Conservation (phyloP, 1,140 invertebrate genomes). For the Procambarus virginalis region DNA sequence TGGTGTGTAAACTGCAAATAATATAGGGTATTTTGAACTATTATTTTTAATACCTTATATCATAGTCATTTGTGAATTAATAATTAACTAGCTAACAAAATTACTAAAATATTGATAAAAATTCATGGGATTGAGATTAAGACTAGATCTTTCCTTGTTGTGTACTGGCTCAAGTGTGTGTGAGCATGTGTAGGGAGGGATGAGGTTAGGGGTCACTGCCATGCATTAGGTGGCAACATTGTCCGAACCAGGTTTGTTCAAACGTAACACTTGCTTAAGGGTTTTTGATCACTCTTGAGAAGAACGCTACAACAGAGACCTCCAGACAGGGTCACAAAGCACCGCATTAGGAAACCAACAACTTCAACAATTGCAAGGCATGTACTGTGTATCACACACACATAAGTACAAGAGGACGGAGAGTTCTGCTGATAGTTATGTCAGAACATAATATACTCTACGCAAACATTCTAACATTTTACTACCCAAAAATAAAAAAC, state of each 20-base stretch:
- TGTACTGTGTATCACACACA: slow-evolving; percentile 38
- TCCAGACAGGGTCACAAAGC: slow-evolving; percentile 16
- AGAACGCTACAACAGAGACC: not conserved
- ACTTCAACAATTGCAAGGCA: slow-evolving; percentile 44
- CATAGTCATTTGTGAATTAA: too few relatives aligned
- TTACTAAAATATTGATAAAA: too few relatives aligned
- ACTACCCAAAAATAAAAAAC: not conserved
- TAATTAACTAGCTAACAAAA: too few relatives aligned
- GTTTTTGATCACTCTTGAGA: slow-evolving; percentile 6
- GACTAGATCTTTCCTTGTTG: too few relatives aligned
- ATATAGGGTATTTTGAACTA: too few relatives aligned
- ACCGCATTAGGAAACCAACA: slow-evolving; percentile 53
- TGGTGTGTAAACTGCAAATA: too few relatives aligned
- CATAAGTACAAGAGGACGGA: slow-evolving; percentile 52
- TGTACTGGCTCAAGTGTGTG: too few relatives aligned
- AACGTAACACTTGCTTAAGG: not conserved
- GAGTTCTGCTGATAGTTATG: not conserved
- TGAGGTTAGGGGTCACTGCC: too few relatives aligned
- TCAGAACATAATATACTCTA: not conserved
- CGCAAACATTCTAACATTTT: slow-evolving; percentile 3
- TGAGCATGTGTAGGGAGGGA: too few relatives aligned
- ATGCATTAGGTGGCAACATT: too few relatives aligned
- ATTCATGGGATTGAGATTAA: too few relatives aligned
- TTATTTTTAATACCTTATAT: too few relatives aligned
- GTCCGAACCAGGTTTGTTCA: not conserved